Percentiles rank a stretch among this genome's conserved stretches.
Conservation (phyloP, 2,797 vertebrate genomes). For the Pipistrellus nathusii region DNA sequence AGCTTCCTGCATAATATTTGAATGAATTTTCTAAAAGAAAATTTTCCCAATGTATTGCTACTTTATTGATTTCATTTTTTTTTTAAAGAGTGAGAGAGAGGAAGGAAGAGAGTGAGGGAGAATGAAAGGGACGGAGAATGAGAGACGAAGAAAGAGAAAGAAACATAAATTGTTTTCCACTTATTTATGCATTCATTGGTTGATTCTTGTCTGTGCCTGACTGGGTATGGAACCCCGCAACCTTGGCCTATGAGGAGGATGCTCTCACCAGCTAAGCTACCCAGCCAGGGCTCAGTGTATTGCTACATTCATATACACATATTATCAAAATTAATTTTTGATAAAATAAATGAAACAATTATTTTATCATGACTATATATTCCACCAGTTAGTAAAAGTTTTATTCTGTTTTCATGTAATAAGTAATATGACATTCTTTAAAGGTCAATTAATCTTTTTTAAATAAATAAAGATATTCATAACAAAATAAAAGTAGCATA, state of each 20-base stretch:
- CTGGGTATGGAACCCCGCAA: not conserved
- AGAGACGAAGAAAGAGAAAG: not conserved
- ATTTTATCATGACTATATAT: not conserved
- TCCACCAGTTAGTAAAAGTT: not conserved
- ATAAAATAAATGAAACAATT: not conserved
- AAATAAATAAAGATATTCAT: constrained; percentile 18
- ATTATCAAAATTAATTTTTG: constrained; percentile 4
- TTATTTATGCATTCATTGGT: not conserved
- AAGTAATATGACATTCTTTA: not conserved
- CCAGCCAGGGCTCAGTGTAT: not conserved
- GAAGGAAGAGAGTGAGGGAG: no score
- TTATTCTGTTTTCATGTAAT: constrained; percentile 33
- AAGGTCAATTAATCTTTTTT: constrained; percentile 1
- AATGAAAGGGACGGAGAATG: not conserved
- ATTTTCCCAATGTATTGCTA: not conserved
- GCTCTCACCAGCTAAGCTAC: not conserved
- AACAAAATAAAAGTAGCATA: not conserved
- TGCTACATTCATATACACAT: not conserved
- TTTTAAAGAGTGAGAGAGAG: no score
- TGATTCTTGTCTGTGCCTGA: not conserved
- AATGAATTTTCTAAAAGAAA: not conserved
- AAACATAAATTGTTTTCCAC: not conserved
- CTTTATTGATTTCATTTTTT: not conserved
- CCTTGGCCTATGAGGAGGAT: not conserved
- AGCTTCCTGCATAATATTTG: not conserved